A percentile compares a stretch with the other conserved stretches of the same genome.
phyloP scores from a whole-genome alignment of 2,888 invertebrate species.

The Dasysyrphus tricinctus region DNA sequence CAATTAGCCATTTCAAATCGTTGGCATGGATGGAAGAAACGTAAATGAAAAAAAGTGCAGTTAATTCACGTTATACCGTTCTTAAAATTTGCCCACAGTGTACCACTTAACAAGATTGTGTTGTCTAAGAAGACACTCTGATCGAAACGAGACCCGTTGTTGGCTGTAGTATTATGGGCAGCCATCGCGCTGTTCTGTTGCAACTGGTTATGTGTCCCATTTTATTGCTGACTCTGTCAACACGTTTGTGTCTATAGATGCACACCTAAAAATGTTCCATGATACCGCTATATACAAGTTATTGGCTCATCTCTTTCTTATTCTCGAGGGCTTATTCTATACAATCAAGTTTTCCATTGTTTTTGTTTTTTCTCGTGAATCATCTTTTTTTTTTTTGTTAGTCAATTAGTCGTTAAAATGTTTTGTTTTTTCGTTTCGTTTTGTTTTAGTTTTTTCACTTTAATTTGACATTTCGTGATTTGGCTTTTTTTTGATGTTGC shows the following conservation, averaged over 20 bases:
- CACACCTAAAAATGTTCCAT: constrained; percentile 62
- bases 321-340: constrained; percentile 39
- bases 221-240: constrained; percentile 62
- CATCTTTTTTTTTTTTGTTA: constrained; percentile 33
- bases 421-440: neutral
- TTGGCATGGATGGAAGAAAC: constrained; percentile 24
- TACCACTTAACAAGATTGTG: constrained; percentile 35
- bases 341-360: constrained; percentile 32
- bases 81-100: constrained; percentile 38
- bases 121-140: constrained; percentile 31
- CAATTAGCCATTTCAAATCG: constrained; percentile 52
- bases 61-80: constrained; percentile 46
- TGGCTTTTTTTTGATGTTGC: constrained; percentile 44
- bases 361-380: constrained; percentile 29
- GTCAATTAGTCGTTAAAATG: constrained; percentile 55
- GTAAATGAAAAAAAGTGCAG: constrained; percentile 12
- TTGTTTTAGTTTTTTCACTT: constrained; percentile 28
- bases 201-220: constrained; percentile 68
- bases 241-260: constrained; percentile 50
- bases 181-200: neutral
- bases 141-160: constrained; percentile 59
- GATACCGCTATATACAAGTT: constrained; percentile 59
- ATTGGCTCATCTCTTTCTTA: constrained; percentile 36
- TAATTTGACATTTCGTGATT: constrained; percentile 60
- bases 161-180: constrained; percentile 41